Base-by-base conservation (phyloP, 2,888 invertebrate species). In the Spatulosminthurus flaviceps region DNA sequence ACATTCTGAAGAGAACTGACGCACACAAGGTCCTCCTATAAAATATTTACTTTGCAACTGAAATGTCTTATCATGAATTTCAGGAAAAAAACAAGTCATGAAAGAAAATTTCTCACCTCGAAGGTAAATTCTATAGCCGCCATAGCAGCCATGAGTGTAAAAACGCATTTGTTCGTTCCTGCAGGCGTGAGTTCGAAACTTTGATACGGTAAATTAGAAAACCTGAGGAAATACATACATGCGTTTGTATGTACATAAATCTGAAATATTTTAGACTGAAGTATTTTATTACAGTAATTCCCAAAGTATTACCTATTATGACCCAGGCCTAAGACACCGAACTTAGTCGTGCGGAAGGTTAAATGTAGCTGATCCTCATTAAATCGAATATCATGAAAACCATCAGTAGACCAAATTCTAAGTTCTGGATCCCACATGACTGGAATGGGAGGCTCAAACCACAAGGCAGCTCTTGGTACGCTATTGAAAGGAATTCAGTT, bases 151-250 rank as follows among this genome's bases (percentile, higher is more conserved):
- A 81, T 81, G 0, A 84, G 79, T 0, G 80, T 64, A 70, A 84
- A 82, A 11, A 79, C 43, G 13, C 82, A 80, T 66, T 82, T 82
- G 43, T 84, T 82, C 28, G 73, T 24, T n/a, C 83, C 84, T n/a
- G 83, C 91, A 0, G 95, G 94, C 83, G 91, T 92, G 9, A 95
- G 86, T 85, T 95, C 95, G 94, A 95, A 95, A 0, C 92, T 92
- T 87, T 95, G 95, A 87, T 92, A 95, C 0, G 95, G 95, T 86
- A 95, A 88, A 87, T 95, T 95, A 79, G 92, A 90, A 87, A 93
- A 95, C 75, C 77, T 77, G 2, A 71, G 9, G 43, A 43, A 43
- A 70, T 11, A 70, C 22, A 26, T 43, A 13, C 43, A 43, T 43
- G 43, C 43, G 9, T 9, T 13, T 13, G 43, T 13, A 43, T 43